Conservation (phyloP, 2,888 invertebrate genomes). For the Rambutsinella grinnellia region DNA sequence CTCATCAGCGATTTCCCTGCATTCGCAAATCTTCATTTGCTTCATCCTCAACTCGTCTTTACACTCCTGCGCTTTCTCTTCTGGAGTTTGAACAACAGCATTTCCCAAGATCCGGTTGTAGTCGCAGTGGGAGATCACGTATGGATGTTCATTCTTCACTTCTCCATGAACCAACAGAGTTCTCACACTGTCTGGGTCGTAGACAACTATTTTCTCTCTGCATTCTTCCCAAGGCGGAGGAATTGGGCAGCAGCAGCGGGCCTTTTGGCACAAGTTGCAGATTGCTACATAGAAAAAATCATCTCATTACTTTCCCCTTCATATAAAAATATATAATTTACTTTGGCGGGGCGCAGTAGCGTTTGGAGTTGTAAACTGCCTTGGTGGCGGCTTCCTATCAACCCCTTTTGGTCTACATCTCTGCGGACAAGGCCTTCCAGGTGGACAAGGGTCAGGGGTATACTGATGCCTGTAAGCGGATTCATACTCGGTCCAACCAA, state of each 20-base stretch:
- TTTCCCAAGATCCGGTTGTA: conserved; percentile 52
- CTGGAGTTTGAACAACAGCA: conserved; percentile 56
- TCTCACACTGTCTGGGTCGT: conserved; percentile 63
- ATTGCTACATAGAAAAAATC: too few species aligned
- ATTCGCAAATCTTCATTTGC: conserved; percentile 45
- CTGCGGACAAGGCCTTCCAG: conserved; percentile 49
- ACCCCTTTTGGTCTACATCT: conserved; percentile 54
- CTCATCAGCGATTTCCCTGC: conserved; percentile 59
- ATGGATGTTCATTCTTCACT: conserved; percentile 64
- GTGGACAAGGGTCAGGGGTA: conserved; percentile 58
- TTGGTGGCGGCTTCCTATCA: conserved; percentile 46
- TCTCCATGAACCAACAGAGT: conserved; percentile 62
- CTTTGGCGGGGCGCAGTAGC: conserved; percentile 25
- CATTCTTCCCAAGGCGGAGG: conserved; percentile 64
- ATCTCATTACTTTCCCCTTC: not conserved
- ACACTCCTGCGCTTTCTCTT: conserved; percentile 56
- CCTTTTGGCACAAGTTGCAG: conserved; percentile 55
- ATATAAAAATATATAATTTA: not conserved
- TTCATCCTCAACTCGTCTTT: conserved; percentile 28
- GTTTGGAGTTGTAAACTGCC: conserved; percentile 56
- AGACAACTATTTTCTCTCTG: conserved; percentile 62
- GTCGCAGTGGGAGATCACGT: conserved; percentile 56
- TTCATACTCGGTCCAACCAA: conserved; percentile 66
- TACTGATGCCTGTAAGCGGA: conserved; percentile 65
- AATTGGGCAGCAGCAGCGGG: conserved; percentile 59